Percentiles rank a stretch among this genome's conserved stretches.
phyloP scores from a whole-genome alignment of 2,797 vertebrate genomes.

The Triplophysa bombifrons region DNA sequence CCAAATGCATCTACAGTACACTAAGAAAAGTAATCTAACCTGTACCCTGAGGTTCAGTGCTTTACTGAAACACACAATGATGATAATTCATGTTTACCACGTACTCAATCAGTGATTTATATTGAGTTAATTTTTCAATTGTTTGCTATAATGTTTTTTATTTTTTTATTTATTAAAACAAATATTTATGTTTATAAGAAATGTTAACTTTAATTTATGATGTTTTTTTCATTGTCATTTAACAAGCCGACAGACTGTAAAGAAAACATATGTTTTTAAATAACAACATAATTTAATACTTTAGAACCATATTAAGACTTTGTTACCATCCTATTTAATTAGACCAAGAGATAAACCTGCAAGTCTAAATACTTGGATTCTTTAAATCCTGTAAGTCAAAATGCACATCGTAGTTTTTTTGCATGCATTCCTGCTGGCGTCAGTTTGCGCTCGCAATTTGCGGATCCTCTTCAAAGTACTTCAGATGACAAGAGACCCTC shows the following conservation, averaged over 20 bases:
- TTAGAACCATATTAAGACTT: neutral
- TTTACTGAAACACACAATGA: neutral
- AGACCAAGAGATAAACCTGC: neutral
- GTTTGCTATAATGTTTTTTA: neutral
- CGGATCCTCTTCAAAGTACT: slow-evolving; percentile 78
- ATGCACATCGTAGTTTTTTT: slow-evolving; percentile 18
- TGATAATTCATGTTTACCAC: neutral
- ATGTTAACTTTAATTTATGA: too few relatives aligned
- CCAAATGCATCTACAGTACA: neutral
- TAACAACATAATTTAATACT: neutral
- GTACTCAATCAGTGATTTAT: too few relatives aligned
- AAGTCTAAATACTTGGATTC: neutral
- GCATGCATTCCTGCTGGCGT: slow-evolving; percentile 8
- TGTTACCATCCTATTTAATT: neutral
- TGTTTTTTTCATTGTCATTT: too few relatives aligned
- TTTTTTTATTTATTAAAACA: too few relatives aligned
- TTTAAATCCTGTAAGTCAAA: slow-evolving; percentile 40
- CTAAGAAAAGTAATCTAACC: neutral
- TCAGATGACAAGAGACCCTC: slow-evolving; percentile 72
- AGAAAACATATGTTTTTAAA: too few relatives aligned
- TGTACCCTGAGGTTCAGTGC: neutral
- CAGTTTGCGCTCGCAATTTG: slow-evolving; percentile 43
- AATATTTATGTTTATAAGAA: too few relatives aligned
- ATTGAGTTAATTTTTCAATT: neutral
- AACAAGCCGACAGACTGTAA: too few relatives aligned